Percentiles rank a stretch among this genome's conserved stretches.
Evolutionary conservation across 2,797 vertebrate genomes (phyloP).

Genomic region (Sebastes glaucus): DNA sequence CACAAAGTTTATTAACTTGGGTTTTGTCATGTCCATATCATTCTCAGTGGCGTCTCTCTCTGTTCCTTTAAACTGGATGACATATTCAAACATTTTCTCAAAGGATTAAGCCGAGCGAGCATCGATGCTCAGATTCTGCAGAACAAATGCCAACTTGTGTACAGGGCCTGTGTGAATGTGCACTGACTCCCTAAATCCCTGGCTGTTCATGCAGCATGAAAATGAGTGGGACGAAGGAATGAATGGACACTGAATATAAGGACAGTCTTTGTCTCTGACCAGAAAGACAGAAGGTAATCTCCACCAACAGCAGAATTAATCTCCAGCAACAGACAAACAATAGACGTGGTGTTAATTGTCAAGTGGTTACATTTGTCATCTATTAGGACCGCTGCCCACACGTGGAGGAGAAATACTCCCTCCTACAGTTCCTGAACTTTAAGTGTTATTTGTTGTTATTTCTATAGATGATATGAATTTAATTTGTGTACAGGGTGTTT

Average conservation of each 20-base stretch:
- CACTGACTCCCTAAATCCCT: not conserved
- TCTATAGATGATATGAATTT: not conserved
- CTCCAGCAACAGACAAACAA: not conserved
- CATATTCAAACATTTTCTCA: slow-evolving; percentile 24
- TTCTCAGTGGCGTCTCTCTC: not conserved
- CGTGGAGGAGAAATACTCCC: slow-evolving; percentile 14
- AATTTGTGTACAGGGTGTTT: not conserved
- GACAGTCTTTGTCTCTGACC: slow-evolving; percentile 42
- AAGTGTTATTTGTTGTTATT: not conserved
- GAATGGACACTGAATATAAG: slow-evolving; percentile 53
- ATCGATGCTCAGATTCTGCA: slow-evolving; percentile 9
- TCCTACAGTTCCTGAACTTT: slow-evolving; percentile 11
- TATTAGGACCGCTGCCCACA: not conserved
- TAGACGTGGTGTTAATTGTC: not conserved
- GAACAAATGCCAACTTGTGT: slow-evolving; percentile 48
- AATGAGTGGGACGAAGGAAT: slow-evolving; percentile 56
- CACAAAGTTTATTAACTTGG: not conserved
- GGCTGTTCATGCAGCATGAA: slow-evolving; percentile 37
- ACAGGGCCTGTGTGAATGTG: not conserved
- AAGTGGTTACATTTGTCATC: not conserved
- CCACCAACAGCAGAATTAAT: slow-evolving; percentile 5
- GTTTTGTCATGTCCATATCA: not conserved
- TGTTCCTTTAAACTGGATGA: slow-evolving; percentile 6
- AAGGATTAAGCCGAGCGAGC: slow-evolving; percentile 4
- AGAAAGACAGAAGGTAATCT: slow-evolving; percentile 40